phyloP scores from a whole-genome alignment of 2,888 invertebrate genomes.

The Sarcophaga subvicina region DNA sequence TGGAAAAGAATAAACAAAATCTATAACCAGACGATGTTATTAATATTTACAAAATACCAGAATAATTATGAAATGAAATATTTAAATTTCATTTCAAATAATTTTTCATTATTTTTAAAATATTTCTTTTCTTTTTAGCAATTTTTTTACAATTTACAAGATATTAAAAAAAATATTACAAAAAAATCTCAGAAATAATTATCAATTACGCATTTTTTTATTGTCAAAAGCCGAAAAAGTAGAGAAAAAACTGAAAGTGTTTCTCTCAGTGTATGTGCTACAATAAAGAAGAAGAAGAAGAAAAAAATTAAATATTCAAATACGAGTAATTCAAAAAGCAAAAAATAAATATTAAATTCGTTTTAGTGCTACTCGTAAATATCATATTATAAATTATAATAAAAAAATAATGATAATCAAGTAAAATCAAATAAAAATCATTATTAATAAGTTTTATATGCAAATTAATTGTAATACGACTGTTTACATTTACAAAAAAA shows the following conservation, averaged over 20 bases:
- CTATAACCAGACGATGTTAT: no score
- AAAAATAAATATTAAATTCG: not conserved
- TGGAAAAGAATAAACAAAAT: conserved; percentile 1
- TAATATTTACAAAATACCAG: not conserved
- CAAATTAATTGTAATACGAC: not conserved
- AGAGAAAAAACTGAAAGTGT: not conserved
- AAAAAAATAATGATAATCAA: not conserved
- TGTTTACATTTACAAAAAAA: not conserved
- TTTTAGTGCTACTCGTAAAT: not conserved
- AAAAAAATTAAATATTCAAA: not conserved
- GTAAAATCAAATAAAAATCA: not conserved
- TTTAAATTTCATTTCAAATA: not conserved
- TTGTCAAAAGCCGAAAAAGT: not conserved
- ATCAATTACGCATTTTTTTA: conserved; percentile 51
- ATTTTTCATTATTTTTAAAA: not conserved
- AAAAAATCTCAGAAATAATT: conserved; percentile 40
- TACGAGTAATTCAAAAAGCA: conserved; percentile 10
- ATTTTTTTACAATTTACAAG: conserved; percentile 2
- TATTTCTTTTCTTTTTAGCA: conserved; percentile 31
- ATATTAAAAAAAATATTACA: not conserved
- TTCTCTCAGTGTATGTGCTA: conserved; percentile 27
- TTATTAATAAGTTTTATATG: not conserved
- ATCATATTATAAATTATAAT: not conserved
- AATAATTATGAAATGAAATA: no score
- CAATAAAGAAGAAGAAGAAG: conserved; percentile 7